phyloP scores from a whole-genome alignment of 2,113 vertebrate genomes.

The Cephalophus harveyi region DNA sequence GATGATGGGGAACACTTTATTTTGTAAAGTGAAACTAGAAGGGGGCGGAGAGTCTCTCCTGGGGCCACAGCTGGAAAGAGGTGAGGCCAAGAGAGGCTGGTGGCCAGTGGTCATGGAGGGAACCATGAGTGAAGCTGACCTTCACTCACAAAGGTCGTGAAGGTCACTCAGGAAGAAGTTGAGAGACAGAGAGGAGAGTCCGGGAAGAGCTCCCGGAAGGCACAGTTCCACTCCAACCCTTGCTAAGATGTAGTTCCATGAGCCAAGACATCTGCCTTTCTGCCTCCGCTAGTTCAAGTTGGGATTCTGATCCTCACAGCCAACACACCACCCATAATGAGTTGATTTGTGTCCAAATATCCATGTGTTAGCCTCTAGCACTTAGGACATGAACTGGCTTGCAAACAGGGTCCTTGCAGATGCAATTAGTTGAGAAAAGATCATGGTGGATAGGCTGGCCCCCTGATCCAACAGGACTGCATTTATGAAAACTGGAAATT shows the following conservation, averaged over 20 bases:
- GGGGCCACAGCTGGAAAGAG: not conserved
- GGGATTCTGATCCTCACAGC: not conserved
- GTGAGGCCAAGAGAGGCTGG: not conserved
- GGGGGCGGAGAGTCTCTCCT: fast-evolving
- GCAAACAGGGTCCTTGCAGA: not conserved
- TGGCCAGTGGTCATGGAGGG: not conserved
- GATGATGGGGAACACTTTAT: not conserved
- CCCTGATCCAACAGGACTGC: not conserved
- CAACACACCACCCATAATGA: not conserved
- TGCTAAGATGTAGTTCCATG: not conserved
- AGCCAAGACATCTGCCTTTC: not conserved
- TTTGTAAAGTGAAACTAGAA: not conserved
- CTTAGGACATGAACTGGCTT: not conserved
- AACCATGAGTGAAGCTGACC: not conserved
- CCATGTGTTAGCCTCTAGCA: too few species aligned
- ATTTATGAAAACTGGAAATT: not conserved
- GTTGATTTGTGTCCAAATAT: not conserved
- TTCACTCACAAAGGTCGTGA: not conserved
- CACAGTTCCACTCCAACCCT: not conserved
- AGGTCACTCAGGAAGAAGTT: not conserved
- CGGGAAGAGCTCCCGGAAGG: not conserved
- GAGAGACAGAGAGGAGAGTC: not conserved
- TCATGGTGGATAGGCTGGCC: not conserved
- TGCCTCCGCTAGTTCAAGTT: not conserved
- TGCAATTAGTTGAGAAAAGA: not conserved